Evolutionary conservation across 2,888 invertebrate species (phyloP).

Genomic region (Pachymerium ferrugineum): DNA sequence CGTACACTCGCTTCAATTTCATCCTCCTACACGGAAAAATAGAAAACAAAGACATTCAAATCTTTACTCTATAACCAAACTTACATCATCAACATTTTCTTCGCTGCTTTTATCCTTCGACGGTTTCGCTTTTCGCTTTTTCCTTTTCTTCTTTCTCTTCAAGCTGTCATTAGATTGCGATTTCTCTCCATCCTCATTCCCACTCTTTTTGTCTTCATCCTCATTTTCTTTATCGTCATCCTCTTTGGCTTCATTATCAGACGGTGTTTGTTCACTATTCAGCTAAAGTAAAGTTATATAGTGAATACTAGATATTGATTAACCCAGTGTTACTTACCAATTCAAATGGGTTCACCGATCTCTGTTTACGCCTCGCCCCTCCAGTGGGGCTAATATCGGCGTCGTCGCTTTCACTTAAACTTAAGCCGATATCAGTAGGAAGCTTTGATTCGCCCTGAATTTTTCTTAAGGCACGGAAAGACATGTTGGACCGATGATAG

Average conservation of each 20-base stretch:
- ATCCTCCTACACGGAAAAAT: conserved; percentile 56
- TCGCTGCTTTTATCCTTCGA: conserved; percentile 51
- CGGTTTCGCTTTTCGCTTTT: conserved; percentile 39
- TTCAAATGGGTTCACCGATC: conserved; percentile 58
- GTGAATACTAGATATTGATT: neutral
- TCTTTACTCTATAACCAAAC: neutral
- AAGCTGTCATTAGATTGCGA: conserved; percentile 51
- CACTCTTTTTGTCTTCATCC: conserved; percentile 47
- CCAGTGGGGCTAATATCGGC: conserved; percentile 40
- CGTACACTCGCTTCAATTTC: conserved; percentile 62
- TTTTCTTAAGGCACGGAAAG: conserved; percentile 43
- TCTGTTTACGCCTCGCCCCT: conserved; percentile 38
- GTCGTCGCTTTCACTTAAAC: conserved; percentile 46
- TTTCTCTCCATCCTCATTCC: conserved; percentile 38
- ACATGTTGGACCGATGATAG: conserved; percentile 38
- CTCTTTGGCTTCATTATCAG: conserved; percentile 54
- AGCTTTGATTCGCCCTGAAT: conserved; percentile 57
- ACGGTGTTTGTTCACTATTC: conserved; percentile 39
- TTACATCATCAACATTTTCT: conserved; percentile 58
- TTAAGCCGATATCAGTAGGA: conserved; percentile 49
- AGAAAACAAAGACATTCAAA: neutral
- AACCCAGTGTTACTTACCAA: conserved; percentile 53
- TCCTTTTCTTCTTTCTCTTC: conserved; percentile 61
- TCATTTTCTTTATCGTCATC: conserved; percentile 61
- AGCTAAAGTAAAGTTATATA: conserved; percentile 34